Base-by-base conservation (phyloP, 2,888 invertebrate genomes). In the Drosophila pegasa region DNA sequence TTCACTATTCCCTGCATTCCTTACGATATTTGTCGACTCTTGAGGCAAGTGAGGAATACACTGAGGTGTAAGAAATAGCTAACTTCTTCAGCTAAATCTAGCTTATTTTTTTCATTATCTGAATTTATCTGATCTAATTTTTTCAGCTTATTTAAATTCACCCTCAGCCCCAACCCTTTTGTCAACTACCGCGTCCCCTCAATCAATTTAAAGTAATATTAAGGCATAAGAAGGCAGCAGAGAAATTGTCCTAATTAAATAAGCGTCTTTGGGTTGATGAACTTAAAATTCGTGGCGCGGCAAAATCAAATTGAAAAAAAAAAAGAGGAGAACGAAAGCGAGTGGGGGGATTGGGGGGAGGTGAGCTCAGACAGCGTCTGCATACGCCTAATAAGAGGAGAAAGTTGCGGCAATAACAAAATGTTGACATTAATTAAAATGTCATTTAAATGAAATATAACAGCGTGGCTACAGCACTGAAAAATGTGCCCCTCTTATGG, bases 371-470 rank as follows among this genome's bases (percentile, higher is more conserved):
- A 18, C 20, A 14, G 14, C 20, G 14, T 47, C 38, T 35, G 48
- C 20, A 52, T 40, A 38, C 52, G 35, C 50, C 51, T 72, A 70
- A 82, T 62, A 71, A 79, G 45, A 55, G 4, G 50, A 29, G 47
- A 57, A 62, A 55, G 52, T 64, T 61, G 60, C 69, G 68, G 66
- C 67, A 78, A 76, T 67, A 65, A 78, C 75, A 70, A 84, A 87
- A 86, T 84, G 86, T 84, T 86, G 86, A 87, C 87, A 87, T 87
- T 87, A 87, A 87, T 87, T 87, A 87, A 86, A 86, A 86, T 86
- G 85, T 83, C 87, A 87, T 86, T 86, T 79, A 78, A 86, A 83
- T 85, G 84, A 85, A 86, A 83, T 78, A 86, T 70, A 86, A 85
- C 79, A 83, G 62, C 55, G 56, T 22, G 61, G 48, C 76, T 35